Base-by-base conservation (phyloP, 1,140 invertebrate species). In the Rhagoletis zephyria region DNA sequence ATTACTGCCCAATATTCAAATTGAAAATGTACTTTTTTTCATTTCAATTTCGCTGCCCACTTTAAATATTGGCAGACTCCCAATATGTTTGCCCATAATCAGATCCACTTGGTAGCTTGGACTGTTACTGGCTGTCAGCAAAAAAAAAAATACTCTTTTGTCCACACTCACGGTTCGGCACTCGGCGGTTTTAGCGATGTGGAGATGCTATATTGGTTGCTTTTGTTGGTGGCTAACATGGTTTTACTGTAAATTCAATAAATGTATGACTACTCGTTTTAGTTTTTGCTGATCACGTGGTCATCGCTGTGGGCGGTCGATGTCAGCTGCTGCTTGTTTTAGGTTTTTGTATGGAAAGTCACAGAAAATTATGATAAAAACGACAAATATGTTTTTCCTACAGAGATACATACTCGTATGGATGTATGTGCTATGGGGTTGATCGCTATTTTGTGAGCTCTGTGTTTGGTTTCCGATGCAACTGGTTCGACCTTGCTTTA, bases 11-110 rank as follows among this genome's bases (percentile, higher is more conserved):
- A 51, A 77, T 51, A 12, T 64, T 48, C 3, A 30, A 59, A 81
- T 81, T 56, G 74, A 81, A 81, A 81, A 81, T 81, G 51, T 2
- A 63, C 61, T 63, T 14, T 63, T 16, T 14, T 63, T 63, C 61
- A 63, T 63, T 63, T 63, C 2, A 81, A 81, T 81, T 81, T 14
- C 10, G n/a, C 48, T 56, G 19, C 45, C 6, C 74, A 19, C 56
- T 56, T 81, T 42, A 5, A 16, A 48, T 48, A 2, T 59, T 81
- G 74, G 74, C 74, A 81, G 48, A 56, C 74, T 81, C 48, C 74
- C 74, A 81, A 81, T 30, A n/a, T 59, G 48, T 9, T 81, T 56
- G 6, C 4, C 4, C 16, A 56, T 19, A 56, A 56, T n/a, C n/a
- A 51, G 51, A 81, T n/a, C 42, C 14, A 16, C 3, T 77, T 16